phyloP scores from a whole-genome alignment of 2,888 invertebrate species.

The Nomada goodeniana region DNA sequence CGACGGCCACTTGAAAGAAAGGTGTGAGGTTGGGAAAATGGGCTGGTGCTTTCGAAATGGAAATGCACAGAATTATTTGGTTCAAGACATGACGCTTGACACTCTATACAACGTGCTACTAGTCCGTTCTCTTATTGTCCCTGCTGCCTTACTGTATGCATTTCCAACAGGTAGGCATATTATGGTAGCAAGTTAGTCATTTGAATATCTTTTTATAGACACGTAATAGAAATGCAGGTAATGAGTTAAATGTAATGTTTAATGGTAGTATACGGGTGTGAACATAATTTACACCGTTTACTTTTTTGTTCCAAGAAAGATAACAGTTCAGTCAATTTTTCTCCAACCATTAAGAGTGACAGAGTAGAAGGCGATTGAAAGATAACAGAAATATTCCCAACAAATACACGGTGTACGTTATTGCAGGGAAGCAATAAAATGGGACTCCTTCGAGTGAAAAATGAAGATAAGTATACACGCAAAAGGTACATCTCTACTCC shows the following conservation, averaged over 20 bases:
- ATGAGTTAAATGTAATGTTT: no score
- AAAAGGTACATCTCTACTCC: constrained; percentile 1
- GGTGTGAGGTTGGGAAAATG: not conserved
- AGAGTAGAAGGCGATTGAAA: no score
- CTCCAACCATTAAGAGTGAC: no score
- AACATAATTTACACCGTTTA: not conserved
- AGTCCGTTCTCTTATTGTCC: not conserved
- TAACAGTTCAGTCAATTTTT: not conserved
- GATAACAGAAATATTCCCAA: not conserved
- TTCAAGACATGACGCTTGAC: not conserved
- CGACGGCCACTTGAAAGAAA: not conserved
- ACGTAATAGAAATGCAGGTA: not conserved
- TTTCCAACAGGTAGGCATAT: no score
- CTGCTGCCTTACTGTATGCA: not conserved
- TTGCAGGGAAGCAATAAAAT: not conserved
- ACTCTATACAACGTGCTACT: not conserved
- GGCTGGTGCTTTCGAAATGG: no score
- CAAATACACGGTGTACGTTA: not conserved
- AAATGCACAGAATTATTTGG: not conserved
- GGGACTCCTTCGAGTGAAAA: not conserved
- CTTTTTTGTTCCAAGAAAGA: not conserved
- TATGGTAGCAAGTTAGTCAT: not conserved
- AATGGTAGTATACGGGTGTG: not conserved
- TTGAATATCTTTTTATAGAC: not conserved
- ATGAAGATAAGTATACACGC: constrained; percentile 3